Evolutionary conservation across 2,888 invertebrate genomes (phyloP).

Genomic region (Caenorhabditis sp.): DNA sequence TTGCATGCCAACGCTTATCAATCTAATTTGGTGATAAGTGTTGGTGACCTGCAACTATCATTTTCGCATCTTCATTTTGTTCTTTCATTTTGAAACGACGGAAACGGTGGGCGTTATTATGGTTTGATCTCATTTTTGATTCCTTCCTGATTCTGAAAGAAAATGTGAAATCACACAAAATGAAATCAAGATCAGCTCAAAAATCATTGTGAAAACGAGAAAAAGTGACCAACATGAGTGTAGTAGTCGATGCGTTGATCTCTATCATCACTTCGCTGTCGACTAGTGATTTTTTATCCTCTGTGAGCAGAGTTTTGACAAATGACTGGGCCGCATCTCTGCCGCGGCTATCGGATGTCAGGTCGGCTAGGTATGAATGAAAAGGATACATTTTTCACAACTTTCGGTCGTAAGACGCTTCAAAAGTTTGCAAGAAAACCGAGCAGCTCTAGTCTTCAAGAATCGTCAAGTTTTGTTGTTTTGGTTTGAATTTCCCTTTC

Average conservation of each 20-base stretch:
- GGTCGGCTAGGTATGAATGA: constrained; percentile 53
- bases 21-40: constrained; percentile 40
- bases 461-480: not conserved
- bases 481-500: not conserved
- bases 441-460: not conserved
- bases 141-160: not conserved
- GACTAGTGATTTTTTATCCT: constrained; percentile 56
- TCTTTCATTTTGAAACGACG: constrained; percentile 41
- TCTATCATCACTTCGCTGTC: constrained; percentile 33
- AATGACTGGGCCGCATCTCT: constrained; percentile 53
- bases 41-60: constrained; percentile 51
- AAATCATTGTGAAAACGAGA: constrained; percentile 7
- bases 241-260: constrained; percentile 25
- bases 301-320: constrained; percentile 52
- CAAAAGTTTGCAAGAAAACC: constrained; percentile 32
- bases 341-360: constrained; percentile 60
- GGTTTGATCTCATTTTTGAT: constrained; percentile 9
- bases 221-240: constrained; percentile 33
- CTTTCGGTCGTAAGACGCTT: constrained; percentile 43
- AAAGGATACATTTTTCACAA: constrained; percentile 59
- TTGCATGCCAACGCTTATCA: constrained; percentile 40
- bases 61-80: constrained; percentile 28
- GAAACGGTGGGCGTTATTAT: constrained; percentile 29
- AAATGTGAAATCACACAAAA: not conserved
- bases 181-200: not conserved